A percentile compares a stretch with the other conserved stretches of the same genome.
These are phyloP conservation scores for Blastobasis adustella DNA, from an alignment of 2,888 invertebrate genomes.

Conservation along the genomic window DNA sequence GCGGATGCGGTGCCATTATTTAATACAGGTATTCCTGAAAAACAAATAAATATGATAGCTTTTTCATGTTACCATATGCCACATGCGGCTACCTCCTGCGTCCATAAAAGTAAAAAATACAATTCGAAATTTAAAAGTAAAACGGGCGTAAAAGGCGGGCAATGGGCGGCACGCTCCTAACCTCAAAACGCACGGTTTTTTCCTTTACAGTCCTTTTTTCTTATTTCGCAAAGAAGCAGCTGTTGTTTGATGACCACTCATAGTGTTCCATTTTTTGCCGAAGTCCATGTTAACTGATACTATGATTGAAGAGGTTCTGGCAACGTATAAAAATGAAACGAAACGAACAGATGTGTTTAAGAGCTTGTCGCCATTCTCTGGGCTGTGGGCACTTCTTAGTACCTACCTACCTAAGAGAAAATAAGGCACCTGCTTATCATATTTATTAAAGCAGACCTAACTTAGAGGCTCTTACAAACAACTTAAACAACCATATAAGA, in stretches of 20 bases:
- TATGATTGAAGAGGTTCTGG: slow-evolving; percentile 41
- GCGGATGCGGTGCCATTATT: no score
- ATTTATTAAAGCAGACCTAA: no score
- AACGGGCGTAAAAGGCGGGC: slow-evolving; percentile 42
- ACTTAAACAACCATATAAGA: no score
- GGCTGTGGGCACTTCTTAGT: no score
- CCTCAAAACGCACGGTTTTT: slow-evolving; percentile 44
- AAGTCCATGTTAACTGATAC: slow-evolving; percentile 49
- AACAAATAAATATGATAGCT: background rate
- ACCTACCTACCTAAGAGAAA: no score
- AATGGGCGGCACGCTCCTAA: slow-evolving; percentile 62
- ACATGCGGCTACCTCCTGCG: slow-evolving; percentile 26
- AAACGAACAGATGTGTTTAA: no score
- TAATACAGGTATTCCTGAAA: no score
- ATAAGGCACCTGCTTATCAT: no score
- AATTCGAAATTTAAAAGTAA: slow-evolving; percentile 45
- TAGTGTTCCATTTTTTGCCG: slow-evolving; percentile 43
- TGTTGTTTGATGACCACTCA: slow-evolving; percentile 69
- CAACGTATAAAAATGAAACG: slow-evolving; percentile 6
- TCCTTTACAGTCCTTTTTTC: slow-evolving; percentile 27
- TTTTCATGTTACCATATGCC: slow-evolving; percentile 34
- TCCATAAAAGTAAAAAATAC: slow-evolving; percentile 26
- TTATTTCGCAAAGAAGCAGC: slow-evolving; percentile 34
- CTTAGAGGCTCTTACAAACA: no score
- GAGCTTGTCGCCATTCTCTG: no score